Base-by-base conservation (phyloP, 1,140 invertebrate genomes). In the Oscheius sp. region DNA sequence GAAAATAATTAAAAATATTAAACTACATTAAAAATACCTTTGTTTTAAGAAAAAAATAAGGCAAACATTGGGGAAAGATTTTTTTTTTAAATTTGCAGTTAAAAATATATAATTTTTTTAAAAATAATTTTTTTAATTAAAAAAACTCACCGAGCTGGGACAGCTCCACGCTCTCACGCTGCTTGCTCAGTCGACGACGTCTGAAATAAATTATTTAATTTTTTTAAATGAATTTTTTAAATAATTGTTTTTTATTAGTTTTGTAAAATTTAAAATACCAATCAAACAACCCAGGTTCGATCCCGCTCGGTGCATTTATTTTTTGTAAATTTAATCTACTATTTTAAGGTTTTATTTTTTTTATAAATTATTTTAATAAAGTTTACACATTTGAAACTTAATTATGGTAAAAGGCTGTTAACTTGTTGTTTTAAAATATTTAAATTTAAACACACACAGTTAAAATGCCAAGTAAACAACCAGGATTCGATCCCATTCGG, bases 171-270 rank as follows among this genome's bases (percentile, higher is more conserved):
- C 55, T 68, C 55, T 68, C 49, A 26, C 67, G 49, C 55, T 49
- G 49, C 36, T 68, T 68, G 26, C 49, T 59, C 67, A 68, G 36
- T n/a, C 67, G 67, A 68, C 67, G 67, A 38, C 67, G 36, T 59
- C 67, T 68, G 67, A 55, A 68, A 68, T 26, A 59, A 42, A 42
- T 42, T 42, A 10, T n/a, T n/a, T 10, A n/a, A 42, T n/a, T n/a
- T n/a, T 42, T 42, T 42, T 42, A 10, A 42, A n/a, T 42, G 10
- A 42, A 10, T 42, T n/a, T n/a, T n/a, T 42, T 10, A 42, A 42
- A n/a, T 42, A 10, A 42, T n/a, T 10, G 38, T 42, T 42, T n/a
- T 42, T 42, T n/a, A 42, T 42, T 10, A 10, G n/a, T 42, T 42
- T 42, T n/a, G 38, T 42, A 42, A n/a, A n/a, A n/a, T n/a, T 42